These are phyloP conservation scores for Epistrophe grossulariae DNA, from an alignment of 2,888 invertebrate species.

Conservation along the genomic window DNA sequence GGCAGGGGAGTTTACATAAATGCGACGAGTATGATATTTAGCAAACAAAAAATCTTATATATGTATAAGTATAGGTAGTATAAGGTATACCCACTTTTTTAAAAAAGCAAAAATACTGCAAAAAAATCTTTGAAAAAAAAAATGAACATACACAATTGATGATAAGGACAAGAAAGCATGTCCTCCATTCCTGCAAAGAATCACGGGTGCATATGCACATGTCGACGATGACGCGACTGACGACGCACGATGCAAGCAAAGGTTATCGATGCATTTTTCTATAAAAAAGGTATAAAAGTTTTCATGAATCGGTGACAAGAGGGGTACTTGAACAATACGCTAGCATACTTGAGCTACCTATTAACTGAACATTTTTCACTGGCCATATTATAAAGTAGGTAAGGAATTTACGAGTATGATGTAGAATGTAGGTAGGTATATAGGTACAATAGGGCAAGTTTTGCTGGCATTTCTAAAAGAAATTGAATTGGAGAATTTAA, in stretches of 20 bases:
- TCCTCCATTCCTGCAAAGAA: not conserved
- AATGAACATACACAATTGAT: slow-evolving; percentile 27
- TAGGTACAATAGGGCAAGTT: slow-evolving; percentile 6
- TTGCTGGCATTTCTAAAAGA: not conserved
- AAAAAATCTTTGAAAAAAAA: slow-evolving; percentile 8
- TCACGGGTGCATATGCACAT: slow-evolving; percentile 12
- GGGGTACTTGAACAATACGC: slow-evolving; percentile 48
- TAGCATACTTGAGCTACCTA: slow-evolving; percentile 26
- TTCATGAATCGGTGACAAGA: slow-evolving; percentile 21
- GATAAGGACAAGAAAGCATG: slow-evolving; percentile 21
- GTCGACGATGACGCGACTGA: not conserved
- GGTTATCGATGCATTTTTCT: slow-evolving; percentile 34
- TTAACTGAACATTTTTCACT: slow-evolving; percentile 4
- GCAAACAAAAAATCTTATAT: not conserved
- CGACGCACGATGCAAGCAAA: slow-evolving; percentile 4
- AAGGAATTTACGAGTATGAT: not conserved
- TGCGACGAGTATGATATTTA: slow-evolving; percentile 4
- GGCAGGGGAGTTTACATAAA: not conserved
- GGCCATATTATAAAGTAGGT: not conserved
- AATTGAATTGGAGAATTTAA: not conserved
- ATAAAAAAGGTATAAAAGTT: slow-evolving; percentile 15
- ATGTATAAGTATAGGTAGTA: not conserved
- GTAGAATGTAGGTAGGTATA: not conserved
- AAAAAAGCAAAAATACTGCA: not conserved
- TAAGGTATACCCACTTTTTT: not conserved